Evolutionary conservation across 2,797 vertebrate species (phyloP), one percentile per base, ranked within the genome.

Genomic region (Melanotaenia boesemani): DNA sequence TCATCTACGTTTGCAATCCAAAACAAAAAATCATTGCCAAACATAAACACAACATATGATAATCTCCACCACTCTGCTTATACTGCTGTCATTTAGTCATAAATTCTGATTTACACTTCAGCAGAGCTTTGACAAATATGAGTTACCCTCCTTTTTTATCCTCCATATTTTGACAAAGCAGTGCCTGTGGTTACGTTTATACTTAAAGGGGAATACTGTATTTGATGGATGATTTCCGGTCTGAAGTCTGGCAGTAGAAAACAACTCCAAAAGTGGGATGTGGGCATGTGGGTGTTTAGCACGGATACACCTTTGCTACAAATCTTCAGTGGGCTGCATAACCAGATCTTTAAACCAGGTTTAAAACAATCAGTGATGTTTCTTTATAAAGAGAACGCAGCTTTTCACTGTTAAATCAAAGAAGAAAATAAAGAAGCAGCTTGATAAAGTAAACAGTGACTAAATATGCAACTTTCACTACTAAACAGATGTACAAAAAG

Each of bases 221-320:
- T 79, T 71, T 93, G 88, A 92, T 88, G 76, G 84, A 90, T 83
- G 85, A 89, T 89, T 89, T 91, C 89, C 86, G 85, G 88, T 87
- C 88, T 82, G 34, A 70, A 76, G 80, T 82, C 85, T 89, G 83
- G 86, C 87, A 86, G 76, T 61, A 77, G 74, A 89, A 92, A 92
- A 91, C 86, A 85, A 80, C 76, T 81, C 74, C 24, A 18, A 82
- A 76, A 80, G 70, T 62, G 70, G 28, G 81, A 84, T 76, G 70
- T 74, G 76, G 81, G 74, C 72, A 78, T 86, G 81, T 64, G 63
- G 81, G 86, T 48, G 62, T 20, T 62, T 83, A 80, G 81, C 73
- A 70, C n/a, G 84, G 72, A 76, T 60, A 39, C 36, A 50, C 59
- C 30, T 30, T 77, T 30, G 28, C 68, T 66, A 69, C 70, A 70